Evolutionary conservation across 1,140 invertebrate species (phyloP).

Genomic region (Pantala flavescens): DNA sequence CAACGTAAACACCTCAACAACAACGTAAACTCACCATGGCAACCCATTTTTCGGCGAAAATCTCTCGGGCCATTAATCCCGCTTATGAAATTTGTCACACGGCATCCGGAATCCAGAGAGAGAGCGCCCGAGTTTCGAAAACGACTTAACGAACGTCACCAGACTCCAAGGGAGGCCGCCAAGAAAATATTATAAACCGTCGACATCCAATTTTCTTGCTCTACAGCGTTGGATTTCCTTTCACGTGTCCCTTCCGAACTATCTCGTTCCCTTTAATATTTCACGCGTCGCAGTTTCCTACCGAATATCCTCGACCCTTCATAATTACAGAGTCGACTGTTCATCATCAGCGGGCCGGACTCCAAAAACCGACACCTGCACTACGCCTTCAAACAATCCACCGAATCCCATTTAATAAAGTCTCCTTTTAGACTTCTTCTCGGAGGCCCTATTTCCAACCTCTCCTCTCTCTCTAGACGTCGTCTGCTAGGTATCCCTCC

Average conservation of each 20-base stretch:
- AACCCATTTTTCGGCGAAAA: too few relatives aligned
- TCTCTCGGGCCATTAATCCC: too few relatives aligned
- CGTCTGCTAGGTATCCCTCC: background rate
- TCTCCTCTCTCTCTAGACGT: background rate
- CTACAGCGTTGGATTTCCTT: background rate
- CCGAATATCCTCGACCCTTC: background rate
- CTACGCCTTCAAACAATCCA: background rate
- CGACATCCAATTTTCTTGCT: background rate
- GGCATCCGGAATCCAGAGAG: too few relatives aligned
- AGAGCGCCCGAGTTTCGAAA: too few relatives aligned
- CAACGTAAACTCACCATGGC: too few relatives aligned
- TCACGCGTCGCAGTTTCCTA: background rate
- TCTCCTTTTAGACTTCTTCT: constrained; percentile 6
- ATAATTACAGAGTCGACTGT: background rate
- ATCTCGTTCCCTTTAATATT: background rate
- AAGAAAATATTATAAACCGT: background rate
- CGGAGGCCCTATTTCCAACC: background rate
- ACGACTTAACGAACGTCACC: too few relatives aligned
- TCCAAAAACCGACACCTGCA: constrained; percentile 7
- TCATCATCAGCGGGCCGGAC: background rate
- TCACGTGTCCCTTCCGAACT: background rate
- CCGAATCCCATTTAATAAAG: background rate
- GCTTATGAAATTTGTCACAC: too few relatives aligned
- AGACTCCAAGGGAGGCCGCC: background rate
- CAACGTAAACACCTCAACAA: too few relatives aligned